Evolutionary conservation across 1,140 invertebrate species (phyloP), one percentile per base, ranked within the genome.

Genomic region (Conopomorpha cramerella): DNA sequence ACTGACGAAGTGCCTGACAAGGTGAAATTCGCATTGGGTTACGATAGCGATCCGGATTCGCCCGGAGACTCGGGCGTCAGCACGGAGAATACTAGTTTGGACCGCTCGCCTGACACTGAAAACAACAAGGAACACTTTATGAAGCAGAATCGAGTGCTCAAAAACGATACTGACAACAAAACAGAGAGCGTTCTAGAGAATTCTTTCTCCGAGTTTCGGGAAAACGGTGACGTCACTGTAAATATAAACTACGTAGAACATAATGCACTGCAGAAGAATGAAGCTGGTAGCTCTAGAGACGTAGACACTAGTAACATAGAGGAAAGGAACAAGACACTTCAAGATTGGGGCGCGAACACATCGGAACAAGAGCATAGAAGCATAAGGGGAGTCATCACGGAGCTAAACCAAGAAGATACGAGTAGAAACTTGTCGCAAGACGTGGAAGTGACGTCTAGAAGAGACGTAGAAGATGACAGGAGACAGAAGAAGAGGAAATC

Each of bases 21-120:
- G 16, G 82, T 84, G 25, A 74, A 70, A 45, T 78, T 78, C 39
- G 67, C 73, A 48, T 43, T 78, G 25, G 73, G 68, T 2, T 76
- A 79, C 33, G 74, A 77, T 18, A 77, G 72, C 38, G 73, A 78
- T n/a, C 65, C 71, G 7, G 71, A 77, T 35, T 77, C 72, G 18
- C 84, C 85, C 1, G 82, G 72, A 0, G 86, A 88, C 55, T 87
- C 85, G 0, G 86, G 86, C 0, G 85, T 88, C 26, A 87, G 84
- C 43, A 88, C 86, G 0, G 86, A 87, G 55, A 88, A 86, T 36
- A 86, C 85, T 3, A 87, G 86, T 50, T 57, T 88, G 53, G 82
- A 84, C 55, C 60, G 80, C 43, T 82, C 81, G 1, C 82, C 82
- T 0, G 82, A 81, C 40, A 71, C 81, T 8, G 82, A 83, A 18